Conservation (phyloP, 2,797 vertebrate species). For the Lepus townsendii region DNA sequence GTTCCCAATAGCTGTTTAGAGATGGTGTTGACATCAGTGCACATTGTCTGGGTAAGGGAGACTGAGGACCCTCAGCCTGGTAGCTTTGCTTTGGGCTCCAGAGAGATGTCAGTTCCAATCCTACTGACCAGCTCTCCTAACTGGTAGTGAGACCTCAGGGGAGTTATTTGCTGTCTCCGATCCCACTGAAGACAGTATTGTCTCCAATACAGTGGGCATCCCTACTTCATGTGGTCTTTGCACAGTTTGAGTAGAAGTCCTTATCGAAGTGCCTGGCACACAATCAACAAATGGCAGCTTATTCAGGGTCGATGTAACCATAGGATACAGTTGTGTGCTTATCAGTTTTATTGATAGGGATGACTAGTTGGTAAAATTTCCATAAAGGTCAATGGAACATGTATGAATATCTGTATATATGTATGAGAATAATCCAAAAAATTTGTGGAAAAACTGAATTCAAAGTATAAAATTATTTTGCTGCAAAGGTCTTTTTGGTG, state of each 20-base stretch:
- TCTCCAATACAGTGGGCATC: background rate
- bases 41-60: background rate
- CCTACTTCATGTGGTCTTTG: background rate
- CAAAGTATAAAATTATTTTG: no score
- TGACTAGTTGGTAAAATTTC: conserved; percentile 69
- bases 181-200: background rate
- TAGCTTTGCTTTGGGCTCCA: background rate
- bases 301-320: background rate
- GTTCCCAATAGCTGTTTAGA: background rate
- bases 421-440: no score
- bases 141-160: background rate
- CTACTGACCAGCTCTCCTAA: background rate
- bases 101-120: background rate
- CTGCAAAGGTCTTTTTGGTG: no score
- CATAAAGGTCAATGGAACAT: conserved; percentile 1
- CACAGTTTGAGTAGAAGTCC: background rate
- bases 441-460: no score
- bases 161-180: conserved; percentile 25
- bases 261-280: background rate
- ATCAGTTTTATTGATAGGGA: conserved; percentile 7
- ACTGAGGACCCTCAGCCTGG: background rate
- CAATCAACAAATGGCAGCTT: conserved; percentile 6
- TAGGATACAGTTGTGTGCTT: background rate
- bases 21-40: background rate
- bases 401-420: no score